Evolutionary conservation across 2,888 invertebrate species (phyloP), one percentile per base, ranked within the genome.

Genomic region (Orthosia gothica): DNA sequence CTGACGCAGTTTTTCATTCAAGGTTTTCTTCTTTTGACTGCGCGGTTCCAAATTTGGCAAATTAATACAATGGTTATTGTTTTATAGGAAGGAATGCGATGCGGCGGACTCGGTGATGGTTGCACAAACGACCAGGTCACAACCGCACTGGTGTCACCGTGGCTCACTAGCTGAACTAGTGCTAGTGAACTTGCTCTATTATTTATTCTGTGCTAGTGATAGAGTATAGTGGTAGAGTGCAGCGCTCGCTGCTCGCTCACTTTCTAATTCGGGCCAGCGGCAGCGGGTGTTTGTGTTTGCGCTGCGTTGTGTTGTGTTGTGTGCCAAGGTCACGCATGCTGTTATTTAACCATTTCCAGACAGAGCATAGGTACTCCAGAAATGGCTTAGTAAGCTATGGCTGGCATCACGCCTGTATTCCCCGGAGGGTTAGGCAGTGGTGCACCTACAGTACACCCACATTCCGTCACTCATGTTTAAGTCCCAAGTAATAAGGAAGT

Each of bases 181-280:
- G 50, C 18, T 16, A 40, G 18, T 40, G 52, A 13, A 40, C 40
- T 40, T 40, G 40, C 9, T 40, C 40, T 40, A 40, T 40, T 40
- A 40, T 40, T 40, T 40, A 40, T 40, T 40, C 40, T 20, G 20
- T 2, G 66, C 18, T 16, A 40, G 18, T 40, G 52, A 7, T 26
- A 40, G 57, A 1, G 57, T 26, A 11, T 58, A 15, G 78, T 32
- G 54, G 13, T 13, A 16, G 57, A 49, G 55, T 20, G 59, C 72
- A 55, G 50, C 64, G 69, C 70, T 40, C 58, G 58, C 59, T 40
- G 70, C 52, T 68, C 55, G 45, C 73, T 52, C 77, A 78, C 82
- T 83, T 85, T 83, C 80, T 83, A 89, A 83, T 86, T 85, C 76
- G 81, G 87, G 86, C 79, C 84, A 75, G 49, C 58, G 74, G 61